Evolutionary conservation across 2,888 invertebrate genomes (phyloP).

Genomic region (Pristionchus exspectatus): DNA sequence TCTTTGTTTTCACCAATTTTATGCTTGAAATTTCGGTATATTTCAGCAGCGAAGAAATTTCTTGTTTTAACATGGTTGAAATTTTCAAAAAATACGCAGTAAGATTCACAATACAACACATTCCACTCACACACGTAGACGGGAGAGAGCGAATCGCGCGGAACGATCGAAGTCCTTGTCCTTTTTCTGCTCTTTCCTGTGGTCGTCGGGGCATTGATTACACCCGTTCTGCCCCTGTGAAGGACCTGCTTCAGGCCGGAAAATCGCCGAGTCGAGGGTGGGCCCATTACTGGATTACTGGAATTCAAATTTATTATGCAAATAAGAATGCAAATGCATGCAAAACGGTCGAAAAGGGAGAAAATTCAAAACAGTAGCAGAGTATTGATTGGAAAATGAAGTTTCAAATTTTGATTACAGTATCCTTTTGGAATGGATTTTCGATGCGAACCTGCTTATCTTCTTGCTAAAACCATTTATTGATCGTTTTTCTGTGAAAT

Average conservation of each 20-base stretch:
- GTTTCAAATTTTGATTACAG: neutral
- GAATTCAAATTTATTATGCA: neutral
- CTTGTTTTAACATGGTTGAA: neutral
- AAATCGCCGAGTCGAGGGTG: neutral
- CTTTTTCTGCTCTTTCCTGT: neutral
- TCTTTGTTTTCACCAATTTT: no score
- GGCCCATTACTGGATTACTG: neutral
- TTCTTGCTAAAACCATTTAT: no score
- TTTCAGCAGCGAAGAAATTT: neutral
- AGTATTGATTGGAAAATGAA: neutral
- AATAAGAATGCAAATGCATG: neutral
- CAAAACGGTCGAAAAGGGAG: neutral
- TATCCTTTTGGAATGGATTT: neutral
- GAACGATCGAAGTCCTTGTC: neutral
- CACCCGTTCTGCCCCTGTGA: neutral
- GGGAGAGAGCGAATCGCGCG: neutral
- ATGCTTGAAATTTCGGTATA: neutral
- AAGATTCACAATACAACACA: neutral
- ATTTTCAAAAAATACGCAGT: neutral
- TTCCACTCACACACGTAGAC: neutral
- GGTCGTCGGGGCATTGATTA: neutral
- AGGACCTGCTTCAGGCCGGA: neutral
- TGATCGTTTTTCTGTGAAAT: neutral
- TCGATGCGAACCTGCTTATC: no score
- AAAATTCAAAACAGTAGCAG: neutral